Percentiles rank a stretch among this genome's conserved stretches.
phyloP scores from a whole-genome alignment of 2,888 invertebrate genomes.

The Melieria crassipennis region DNA sequence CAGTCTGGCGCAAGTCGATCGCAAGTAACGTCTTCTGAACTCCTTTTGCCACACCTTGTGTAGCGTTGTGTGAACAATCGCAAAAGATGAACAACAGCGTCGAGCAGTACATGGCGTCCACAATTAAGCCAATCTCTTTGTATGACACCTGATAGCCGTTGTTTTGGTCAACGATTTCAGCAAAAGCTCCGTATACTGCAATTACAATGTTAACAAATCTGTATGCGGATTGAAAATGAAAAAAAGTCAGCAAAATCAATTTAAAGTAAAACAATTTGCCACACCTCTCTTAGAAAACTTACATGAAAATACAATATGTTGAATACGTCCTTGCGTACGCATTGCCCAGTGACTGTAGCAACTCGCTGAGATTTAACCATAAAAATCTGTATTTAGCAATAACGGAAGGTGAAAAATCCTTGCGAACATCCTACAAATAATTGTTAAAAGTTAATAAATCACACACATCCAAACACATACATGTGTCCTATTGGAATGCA shows the following conservation, averaged over 20 bases:
- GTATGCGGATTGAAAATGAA: neutral
- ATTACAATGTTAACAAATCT: conserved; percentile 74
- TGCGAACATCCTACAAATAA: conserved; percentile 68
- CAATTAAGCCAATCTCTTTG: conserved; percentile 74
- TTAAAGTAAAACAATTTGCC: neutral
- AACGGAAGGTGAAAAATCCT: conserved; percentile 69
- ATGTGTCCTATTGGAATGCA: too few species aligned
- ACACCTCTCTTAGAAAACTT: conserved; percentile 44
- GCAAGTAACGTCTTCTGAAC: conserved; percentile 72
- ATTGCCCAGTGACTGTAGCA: conserved; percentile 73
- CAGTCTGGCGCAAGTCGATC: conserved; percentile 70
- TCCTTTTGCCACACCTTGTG: conserved; percentile 72
- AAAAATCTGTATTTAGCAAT: conserved; percentile 72
- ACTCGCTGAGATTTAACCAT: conserved; percentile 74
- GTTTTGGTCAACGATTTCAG: conserved; percentile 73
- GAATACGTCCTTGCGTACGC: conserved; percentile 77
- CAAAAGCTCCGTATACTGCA: conserved; percentile 74
- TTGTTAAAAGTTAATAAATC: too few species aligned
- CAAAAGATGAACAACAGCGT: conserved; percentile 73
- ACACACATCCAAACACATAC: too few species aligned
- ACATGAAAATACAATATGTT: conserved; percentile 75
- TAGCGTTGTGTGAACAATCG: conserved; percentile 75
- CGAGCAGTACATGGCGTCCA: conserved; percentile 72
- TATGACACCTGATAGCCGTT: conserved; percentile 70
- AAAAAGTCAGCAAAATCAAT: neutral